Evolutionary conservation across 2,888 invertebrate genomes (phyloP), one percentile per base, ranked within the genome.

Genomic region (Apoderus coryli): DNA sequence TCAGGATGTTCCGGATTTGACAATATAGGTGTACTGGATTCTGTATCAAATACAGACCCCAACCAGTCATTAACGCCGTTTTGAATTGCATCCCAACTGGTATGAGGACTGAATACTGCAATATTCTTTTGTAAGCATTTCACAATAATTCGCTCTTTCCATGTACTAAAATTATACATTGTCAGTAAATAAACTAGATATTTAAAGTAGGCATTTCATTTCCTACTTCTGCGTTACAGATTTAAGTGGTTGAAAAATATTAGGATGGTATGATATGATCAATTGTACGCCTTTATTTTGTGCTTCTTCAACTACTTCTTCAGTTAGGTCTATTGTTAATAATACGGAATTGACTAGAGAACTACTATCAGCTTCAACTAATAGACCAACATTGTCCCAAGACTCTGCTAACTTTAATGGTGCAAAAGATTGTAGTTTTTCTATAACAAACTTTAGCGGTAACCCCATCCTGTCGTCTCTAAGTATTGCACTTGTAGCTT

Each of bases 261-360:
- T 89, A n/a, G 95, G 95, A 63, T 95, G 95, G 56, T 95, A 95
- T 0, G 89, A 79, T 33, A 95, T 64, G 33, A 95, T 86, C 58
- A 93, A 60, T 53, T 88, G 75, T 29, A 69, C 69, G 10, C 70
- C 64, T 29, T 65, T 54, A 2, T 61, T 55, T 3, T 81, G 50
- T 1, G 90, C 88, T 61, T 92, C 93, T 12, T 75, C 55, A 47
- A 89, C 68, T 0, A 93, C 92, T 38, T 71, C 71, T 56, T 86
- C 81, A 0, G 92, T 93, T 19, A 95, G 62, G 56, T 95, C 95
- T 57, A 92, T 95, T 2, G 93, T 93, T 19, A 95, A 59, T 32
- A 95, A 52, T 30, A 90, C 69, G 34, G 65, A 74, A 4, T 59
- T 61, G 9, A 88, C 62, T 4, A 56, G 47, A 42, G 56, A 60